Evolutionary conservation across 2,888 invertebrate genomes (phyloP).

Genomic region (Isotomurus palustris): DNA sequence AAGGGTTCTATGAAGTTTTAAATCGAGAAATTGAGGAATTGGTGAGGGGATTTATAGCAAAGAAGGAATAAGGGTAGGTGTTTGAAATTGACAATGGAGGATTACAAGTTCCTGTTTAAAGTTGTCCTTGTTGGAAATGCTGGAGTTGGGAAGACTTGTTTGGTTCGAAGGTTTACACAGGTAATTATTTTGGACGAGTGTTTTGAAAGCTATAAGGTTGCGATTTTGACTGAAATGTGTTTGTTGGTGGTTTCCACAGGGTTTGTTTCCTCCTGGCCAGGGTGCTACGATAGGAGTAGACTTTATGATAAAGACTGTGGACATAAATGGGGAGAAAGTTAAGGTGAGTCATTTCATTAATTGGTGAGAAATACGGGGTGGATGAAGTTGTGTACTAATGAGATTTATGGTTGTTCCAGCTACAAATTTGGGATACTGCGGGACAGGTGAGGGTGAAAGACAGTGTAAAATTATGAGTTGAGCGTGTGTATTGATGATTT

Average conservation of each 20-base stretch:
- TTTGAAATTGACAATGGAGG: slow-evolving; percentile 73
- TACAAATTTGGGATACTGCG: slow-evolving; percentile 99
- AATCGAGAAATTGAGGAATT: no score
- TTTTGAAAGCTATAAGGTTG: no score
- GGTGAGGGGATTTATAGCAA: no score
- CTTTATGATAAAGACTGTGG: slow-evolving; percentile 99
- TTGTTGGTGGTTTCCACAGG: no score
- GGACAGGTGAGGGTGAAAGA: slow-evolving; percentile 90
- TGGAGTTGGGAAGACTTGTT: slow-evolving; percentile 96
- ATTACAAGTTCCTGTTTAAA: slow-evolving; percentile 98
- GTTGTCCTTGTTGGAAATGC: slow-evolving; percentile 97
- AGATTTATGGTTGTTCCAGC: slow-evolving; percentile 54
- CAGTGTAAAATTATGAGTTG: slow-evolving; percentile 55
- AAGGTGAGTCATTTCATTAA: slow-evolving; percentile 59
- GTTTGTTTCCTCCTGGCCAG: slow-evolving; percentile 95
- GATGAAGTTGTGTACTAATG: neutral
- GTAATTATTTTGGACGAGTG: slow-evolving; percentile 51
- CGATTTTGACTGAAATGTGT: no score
- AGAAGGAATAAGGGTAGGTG: no score
- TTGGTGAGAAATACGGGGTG: neutral
- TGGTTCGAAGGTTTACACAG: slow-evolving; percentile 94
- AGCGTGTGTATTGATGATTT: slow-evolving; percentile 41
- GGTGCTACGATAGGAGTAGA: slow-evolving; percentile 98
- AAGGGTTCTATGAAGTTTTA: no score
- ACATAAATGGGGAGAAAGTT: slow-evolving; percentile 91